These are phyloP conservation scores for Ascaphus truei DNA, from an alignment of 2,113 vertebrate genomes.

Conservation along the genomic window DNA sequence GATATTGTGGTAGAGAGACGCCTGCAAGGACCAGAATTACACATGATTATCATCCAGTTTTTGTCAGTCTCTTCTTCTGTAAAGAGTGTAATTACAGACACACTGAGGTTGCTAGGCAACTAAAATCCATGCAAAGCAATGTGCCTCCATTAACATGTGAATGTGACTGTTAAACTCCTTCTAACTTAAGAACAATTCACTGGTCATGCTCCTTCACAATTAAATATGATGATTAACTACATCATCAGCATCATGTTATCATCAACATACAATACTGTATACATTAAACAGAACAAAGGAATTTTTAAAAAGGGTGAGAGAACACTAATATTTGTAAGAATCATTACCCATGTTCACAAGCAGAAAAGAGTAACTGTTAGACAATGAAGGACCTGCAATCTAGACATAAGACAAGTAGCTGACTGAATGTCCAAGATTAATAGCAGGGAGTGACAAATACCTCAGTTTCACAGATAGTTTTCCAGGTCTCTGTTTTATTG, in stretches of 20 bases:
- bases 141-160: constrained; percentile 15
- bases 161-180: constrained; percentile 15
- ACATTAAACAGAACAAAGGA: not conserved
- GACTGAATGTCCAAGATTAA: too few relatives aligned
- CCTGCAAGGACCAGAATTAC: not conserved
- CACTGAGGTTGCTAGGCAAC: constrained; percentile 24
- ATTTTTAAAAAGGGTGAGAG: not conserved
- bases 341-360: not conserved
- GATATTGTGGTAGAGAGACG: not conserved
- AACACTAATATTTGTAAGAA: not conserved
- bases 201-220: constrained; percentile 1
- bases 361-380: too few relatives aligned
- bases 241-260: not conserved
- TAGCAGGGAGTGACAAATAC: too few relatives aligned
- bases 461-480: too few relatives aligned
- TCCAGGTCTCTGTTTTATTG: too few relatives aligned
- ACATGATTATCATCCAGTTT: constrained; percentile 12
- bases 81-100: constrained; percentile 27
- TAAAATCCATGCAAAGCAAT: constrained; percentile 21
- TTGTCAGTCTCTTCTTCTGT: constrained; percentile 18
- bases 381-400: too few relatives aligned
- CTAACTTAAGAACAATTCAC: constrained; percentile 9
- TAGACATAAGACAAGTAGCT: too few relatives aligned
- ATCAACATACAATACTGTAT: not conserved
- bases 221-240: not conserved